These are phyloP conservation scores for Acromyrmex echinatior DNA, from an alignment of 1,140 invertebrate genomes.

Conservation along the genomic window DNA sequence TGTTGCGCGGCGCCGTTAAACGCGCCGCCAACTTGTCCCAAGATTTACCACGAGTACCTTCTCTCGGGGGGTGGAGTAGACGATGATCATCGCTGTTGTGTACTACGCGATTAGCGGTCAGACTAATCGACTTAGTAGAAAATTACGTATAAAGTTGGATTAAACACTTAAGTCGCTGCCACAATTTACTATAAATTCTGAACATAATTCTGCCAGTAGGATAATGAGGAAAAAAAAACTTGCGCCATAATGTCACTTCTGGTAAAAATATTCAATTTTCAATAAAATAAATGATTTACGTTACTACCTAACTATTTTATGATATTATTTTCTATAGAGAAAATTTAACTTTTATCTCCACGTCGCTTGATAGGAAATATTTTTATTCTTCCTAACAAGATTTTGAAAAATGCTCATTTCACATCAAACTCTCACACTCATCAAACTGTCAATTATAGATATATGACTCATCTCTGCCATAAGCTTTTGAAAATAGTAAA, in stretches of 20 bases:
- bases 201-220: background rate
- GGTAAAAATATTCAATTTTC: background rate
- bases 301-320: background rate
- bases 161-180: background rate
- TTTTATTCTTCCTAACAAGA: background rate
- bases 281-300: background rate
- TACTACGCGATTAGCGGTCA: slow-evolving; percentile 6
- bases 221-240: background rate
- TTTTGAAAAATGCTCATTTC: background rate
- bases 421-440: too few relatives aligned
- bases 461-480: background rate
- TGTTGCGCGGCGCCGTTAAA: background rate
- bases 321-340: slow-evolving; percentile 1
- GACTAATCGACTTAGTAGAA: background rate
- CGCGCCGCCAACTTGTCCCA: slow-evolving; percentile 9
- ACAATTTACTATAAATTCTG: slow-evolving; percentile 2
- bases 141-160: background rate
- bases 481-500: background rate
- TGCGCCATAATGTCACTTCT: background rate
- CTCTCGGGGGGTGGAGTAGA: slow-evolving; percentile 7
- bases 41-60: slow-evolving; percentile 48
- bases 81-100: slow-evolving; percentile 22
- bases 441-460: slow-evolving; percentile 12
- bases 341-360: background rate
- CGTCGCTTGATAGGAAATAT: background rate